Conservation (phyloP, 2,888 invertebrate species). For the Calameuta filiformis region DNA sequence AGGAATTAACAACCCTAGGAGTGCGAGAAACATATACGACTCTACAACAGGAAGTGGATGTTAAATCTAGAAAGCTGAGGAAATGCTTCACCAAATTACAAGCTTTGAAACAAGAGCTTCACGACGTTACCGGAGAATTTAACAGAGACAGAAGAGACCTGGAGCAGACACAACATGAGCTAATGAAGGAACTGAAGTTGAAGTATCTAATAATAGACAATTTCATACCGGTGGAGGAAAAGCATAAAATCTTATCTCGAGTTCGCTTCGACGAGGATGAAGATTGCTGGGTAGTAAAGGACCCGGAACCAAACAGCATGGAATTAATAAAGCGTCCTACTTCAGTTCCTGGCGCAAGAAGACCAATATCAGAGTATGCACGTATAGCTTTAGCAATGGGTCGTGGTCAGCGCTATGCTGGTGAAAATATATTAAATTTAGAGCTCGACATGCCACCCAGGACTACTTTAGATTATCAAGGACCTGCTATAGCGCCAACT, state of each 20-base stretch:
- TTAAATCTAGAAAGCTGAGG: constrained; percentile 93
- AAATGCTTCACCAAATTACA: constrained; percentile 88
- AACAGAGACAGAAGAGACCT: constrained; percentile 91
- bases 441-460: constrained; percentile 81
- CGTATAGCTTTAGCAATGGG: constrained; percentile 68
- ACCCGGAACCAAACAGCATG: constrained; percentile 63
- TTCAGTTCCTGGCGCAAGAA: constrained; percentile 72
- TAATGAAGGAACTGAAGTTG: constrained; percentile 90
- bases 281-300: constrained; percentile 76
- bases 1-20: constrained; percentile 92
- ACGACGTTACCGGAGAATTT: constrained; percentile 88
- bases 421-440: constrained; percentile 80
- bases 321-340: constrained; percentile 71
- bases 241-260: constrained; percentile 78
- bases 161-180: constrained; percentile 91
- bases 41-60: constrained; percentile 96
- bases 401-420: constrained; percentile 66
- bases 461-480: constrained; percentile 81
- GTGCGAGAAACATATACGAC: constrained; percentile 91
- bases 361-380: constrained; percentile 75
- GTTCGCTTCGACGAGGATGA: constrained; percentile 85
- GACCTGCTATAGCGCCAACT: constrained; percentile 77
- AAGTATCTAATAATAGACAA: constrained; percentile 90
- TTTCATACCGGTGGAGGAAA: constrained; percentile 88
- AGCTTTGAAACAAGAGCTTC: constrained; percentile 79